A percentile compares a stretch with the other conserved stretches of the same genome.
Conservation (phyloP, 2,797 vertebrate species). For the Ambastaia sidthimunki region DNA sequence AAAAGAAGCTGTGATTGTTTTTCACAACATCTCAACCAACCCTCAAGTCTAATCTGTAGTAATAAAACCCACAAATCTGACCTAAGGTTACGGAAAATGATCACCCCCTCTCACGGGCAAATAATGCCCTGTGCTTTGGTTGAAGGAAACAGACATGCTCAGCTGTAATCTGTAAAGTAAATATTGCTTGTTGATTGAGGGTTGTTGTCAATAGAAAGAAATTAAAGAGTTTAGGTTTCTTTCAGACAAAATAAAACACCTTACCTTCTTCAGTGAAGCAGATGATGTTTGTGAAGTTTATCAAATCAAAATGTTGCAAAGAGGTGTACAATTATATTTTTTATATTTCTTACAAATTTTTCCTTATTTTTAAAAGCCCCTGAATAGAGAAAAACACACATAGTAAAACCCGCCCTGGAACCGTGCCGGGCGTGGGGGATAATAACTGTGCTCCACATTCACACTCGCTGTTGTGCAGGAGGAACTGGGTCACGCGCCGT, state of each 20-base stretch:
- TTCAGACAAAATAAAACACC: too few species aligned
- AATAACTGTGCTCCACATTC: slow-evolving; percentile 63
- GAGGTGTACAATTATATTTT: too few species aligned
- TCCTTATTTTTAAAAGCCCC: background rate
- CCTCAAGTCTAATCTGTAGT: background rate
- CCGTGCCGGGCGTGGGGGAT: slow-evolving; percentile 55
- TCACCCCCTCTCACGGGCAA: background rate
- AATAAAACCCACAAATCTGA: background rate
- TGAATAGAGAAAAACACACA: slow-evolving; percentile 23
- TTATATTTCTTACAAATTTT: background rate
- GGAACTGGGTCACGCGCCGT: slow-evolving; percentile 69
- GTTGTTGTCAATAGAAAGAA: background rate
- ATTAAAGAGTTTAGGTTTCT: too few species aligned
- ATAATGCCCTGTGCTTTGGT: background rate
- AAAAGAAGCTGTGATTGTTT: background rate
- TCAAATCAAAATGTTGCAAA: too few species aligned
- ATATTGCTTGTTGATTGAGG: slow-evolving; percentile 24
- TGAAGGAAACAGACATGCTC: background rate
- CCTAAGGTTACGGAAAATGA: background rate
- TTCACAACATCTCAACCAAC: background rate
- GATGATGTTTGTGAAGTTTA: too few species aligned
- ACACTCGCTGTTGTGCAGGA: slow-evolving; percentile 56
- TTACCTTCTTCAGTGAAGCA: too few species aligned
- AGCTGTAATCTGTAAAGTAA: background rate
- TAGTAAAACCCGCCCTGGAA: slow-evolving; percentile 54